These are phyloP conservation scores for Camponotus pennsylvanicus DNA, from an alignment of 1,140 invertebrate species.

Conservation along the genomic window DNA sequence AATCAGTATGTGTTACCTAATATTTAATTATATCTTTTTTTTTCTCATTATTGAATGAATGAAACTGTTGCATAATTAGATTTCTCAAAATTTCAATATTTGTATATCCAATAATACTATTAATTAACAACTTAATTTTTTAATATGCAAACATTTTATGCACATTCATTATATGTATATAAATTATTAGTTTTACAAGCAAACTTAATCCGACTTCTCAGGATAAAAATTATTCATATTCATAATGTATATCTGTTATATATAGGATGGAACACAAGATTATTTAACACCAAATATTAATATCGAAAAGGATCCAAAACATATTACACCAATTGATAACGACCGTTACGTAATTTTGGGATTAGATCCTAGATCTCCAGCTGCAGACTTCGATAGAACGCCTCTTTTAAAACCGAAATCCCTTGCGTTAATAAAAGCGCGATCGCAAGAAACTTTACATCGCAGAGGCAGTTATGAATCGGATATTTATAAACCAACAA, in stretches of 20 bases:
- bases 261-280: constrained; percentile 21
- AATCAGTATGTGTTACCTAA: constrained; percentile 68
- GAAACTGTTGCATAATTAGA: not conserved
- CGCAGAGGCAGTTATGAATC: constrained; percentile 55
- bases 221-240: not conserved
- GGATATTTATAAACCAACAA: constrained; percentile 50
- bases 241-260: constrained; percentile 28
- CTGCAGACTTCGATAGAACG: constrained; percentile 80
- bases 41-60: not conserved
- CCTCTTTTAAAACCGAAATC: constrained; percentile 80
- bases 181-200: not conserved
- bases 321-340: constrained; percentile 57
- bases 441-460: constrained; percentile 55
- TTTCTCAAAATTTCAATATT: not conserved
- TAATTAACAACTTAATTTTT: not conserved
- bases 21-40: not conserved
- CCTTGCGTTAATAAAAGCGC: constrained; percentile 55
- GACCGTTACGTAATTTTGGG: constrained; percentile 64
- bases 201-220: not conserved
- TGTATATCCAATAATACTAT: not conserved
- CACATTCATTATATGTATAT: not conserved
- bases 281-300: constrained; percentile 44
- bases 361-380: constrained; percentile 82
- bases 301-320: constrained; percentile 29
- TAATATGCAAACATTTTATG: constrained; percentile 9